Evolutionary conservation across 2,113 vertebrate species (phyloP).

Genomic region (Myocastor coypus): DNA sequence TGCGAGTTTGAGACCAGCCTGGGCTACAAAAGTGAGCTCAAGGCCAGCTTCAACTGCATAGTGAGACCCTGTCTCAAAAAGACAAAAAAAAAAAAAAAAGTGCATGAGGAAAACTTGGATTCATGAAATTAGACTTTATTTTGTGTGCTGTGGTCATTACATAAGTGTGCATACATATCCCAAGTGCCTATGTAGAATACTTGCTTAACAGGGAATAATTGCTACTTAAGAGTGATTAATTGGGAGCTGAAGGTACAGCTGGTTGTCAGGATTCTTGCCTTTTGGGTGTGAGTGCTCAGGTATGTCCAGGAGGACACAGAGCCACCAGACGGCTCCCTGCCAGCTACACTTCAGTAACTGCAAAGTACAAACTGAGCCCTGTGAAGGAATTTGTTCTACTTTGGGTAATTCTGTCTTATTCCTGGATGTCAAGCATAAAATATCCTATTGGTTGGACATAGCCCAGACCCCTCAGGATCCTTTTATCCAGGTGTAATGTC

Average conservation of each 20-base stretch:
- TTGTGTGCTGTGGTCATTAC: neutral
- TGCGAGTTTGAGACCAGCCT: too few species aligned
- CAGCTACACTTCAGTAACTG: neutral
- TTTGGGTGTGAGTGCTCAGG: neutral
- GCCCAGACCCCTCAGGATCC: neutral
- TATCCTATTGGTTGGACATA: neutral
- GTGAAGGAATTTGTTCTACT: neutral
- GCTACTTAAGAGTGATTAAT: too few species aligned
- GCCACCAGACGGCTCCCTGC: neutral
- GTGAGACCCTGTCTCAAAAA: too few species aligned
- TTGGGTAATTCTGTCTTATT: neutral
- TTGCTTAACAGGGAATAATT: neutral
- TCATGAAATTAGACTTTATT: neutral
- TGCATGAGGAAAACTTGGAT: neutral
- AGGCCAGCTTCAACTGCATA: too few species aligned
- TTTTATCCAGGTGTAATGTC: neutral
- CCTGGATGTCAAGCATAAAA: neutral
- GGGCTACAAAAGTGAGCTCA: too few species aligned
- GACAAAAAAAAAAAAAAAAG: too few species aligned
- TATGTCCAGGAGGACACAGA: neutral
- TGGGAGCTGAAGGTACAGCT: fast-evolving
- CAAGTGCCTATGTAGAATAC: neutral
- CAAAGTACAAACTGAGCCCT: neutral
- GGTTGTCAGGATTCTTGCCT: too few species aligned
- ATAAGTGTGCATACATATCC: neutral